A percentile compares a stretch with the other conserved stretches of the same genome.
Evolutionary conservation across 2,113 vertebrate genomes (phyloP).

Genomic region (Mastomys natalensis): DNA sequence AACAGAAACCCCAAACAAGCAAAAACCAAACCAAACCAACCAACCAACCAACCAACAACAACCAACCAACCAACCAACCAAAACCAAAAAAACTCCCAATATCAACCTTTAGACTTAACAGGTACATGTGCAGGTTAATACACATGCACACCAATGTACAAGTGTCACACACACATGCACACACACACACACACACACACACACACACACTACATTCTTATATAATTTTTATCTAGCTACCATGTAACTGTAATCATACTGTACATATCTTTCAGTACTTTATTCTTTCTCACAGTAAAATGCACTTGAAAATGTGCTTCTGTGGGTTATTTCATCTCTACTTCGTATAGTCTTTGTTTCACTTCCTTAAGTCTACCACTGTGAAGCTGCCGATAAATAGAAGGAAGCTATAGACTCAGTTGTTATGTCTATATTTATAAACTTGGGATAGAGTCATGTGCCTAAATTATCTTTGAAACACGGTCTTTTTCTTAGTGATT

Average conservation of each 20-base stretch:
- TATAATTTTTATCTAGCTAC: background rate
- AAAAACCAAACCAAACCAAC: too few species aligned
- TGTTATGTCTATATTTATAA: background rate
- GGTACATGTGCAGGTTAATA: background rate
- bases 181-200: background rate
- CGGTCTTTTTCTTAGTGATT: too few species aligned
- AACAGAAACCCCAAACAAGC: background rate
- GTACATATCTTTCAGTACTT: background rate
- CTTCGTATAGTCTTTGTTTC: background rate
- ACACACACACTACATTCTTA: background rate
- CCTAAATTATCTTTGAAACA: background rate
- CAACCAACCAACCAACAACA: too few species aligned
- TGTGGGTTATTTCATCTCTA: background rate
- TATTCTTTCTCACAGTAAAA: background rate
- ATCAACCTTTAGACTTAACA: background rate
- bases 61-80: too few species aligned
- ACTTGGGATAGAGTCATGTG: background rate
- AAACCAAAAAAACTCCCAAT: background rate
- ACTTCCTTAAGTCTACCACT: background rate
- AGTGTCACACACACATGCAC: too few species aligned
- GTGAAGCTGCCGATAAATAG: background rate
- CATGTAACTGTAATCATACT: background rate
- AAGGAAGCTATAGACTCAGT: background rate
- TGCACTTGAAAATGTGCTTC: background rate
- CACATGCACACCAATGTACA: background rate